These are phyloP conservation scores for Biston betularia DNA, from an alignment of 2,888 invertebrate species.

Conservation along the genomic window DNA sequence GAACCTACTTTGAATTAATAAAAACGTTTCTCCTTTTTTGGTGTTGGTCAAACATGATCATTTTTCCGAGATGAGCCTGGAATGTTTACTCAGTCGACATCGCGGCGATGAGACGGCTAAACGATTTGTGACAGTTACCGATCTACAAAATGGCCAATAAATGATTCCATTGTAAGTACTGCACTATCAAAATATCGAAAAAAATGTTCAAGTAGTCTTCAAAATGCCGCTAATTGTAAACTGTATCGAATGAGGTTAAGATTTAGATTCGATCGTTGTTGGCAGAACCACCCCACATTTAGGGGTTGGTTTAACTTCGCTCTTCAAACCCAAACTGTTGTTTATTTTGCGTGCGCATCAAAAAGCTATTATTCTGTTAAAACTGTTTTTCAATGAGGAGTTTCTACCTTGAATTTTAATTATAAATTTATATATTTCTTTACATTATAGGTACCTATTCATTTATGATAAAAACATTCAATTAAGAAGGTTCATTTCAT, in stretches of 20 bases:
- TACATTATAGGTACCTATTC: too few relatives aligned
- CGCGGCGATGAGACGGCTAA: conserved; percentile 62
- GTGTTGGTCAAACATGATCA: not conserved
- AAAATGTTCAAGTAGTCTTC: conserved; percentile 63
- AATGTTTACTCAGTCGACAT: conserved; percentile 75
- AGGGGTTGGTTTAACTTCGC: conserved; percentile 58
- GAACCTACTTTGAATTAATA: too few relatives aligned
- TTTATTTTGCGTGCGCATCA: conserved; percentile 34
- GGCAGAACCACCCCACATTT: conserved; percentile 40
- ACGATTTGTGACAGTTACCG: conserved; percentile 76
- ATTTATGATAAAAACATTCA: too few relatives aligned
- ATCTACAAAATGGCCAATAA: conserved; percentile 81
- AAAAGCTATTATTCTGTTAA: conserved; percentile 20
- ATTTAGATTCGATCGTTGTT: conserved; percentile 41
- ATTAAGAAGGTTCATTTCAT: too few relatives aligned
- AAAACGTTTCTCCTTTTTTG: too few relatives aligned
- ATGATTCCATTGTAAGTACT: conserved; percentile 73
- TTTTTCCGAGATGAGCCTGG: conserved; percentile 35
- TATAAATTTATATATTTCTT: too few relatives aligned
- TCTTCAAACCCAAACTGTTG: conserved; percentile 51
- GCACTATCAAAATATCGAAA: conserved; percentile 67
- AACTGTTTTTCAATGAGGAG: not conserved
- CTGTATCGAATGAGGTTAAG: conserved; percentile 43
- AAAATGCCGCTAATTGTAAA: conserved; percentile 26
- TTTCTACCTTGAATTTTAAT: too few relatives aligned